Base-by-base conservation (phyloP, 2,113 vertebrate genomes). In the Pelmatolapia mariae region DNA sequence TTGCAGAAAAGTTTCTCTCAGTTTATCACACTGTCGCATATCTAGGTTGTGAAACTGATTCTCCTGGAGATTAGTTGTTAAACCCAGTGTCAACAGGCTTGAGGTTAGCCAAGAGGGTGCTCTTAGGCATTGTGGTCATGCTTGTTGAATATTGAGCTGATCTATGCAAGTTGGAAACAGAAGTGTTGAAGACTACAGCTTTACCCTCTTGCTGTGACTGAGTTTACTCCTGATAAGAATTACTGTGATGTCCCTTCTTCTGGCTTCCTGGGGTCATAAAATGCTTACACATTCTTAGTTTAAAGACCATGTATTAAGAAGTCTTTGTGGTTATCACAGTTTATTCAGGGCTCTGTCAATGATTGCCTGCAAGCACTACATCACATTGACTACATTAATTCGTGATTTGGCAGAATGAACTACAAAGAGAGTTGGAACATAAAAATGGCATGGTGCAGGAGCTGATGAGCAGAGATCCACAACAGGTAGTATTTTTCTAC, bases 381-480 rank as follows among this genome's bases (percentile, higher is more conserved):
- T 68, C 63, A 22, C 4, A 38, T 68, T 22, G 11, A 68, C 38
- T 68, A 22, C 33, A 68, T 22, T 22, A 24, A 31, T 82, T 47
- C 0, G 0, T 45, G 29, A 19, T 84, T 63, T 81, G 57, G 10
- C 89, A 97, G 98, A 96, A 93, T 92, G 97, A 97, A 87, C 89
- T 98, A 86, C 97, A 98, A 91, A 90, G 95, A 89, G 97, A 98
- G 90, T 89, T 98, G 85, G 97, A 98, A 80, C 97, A 97, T 90
- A 98, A 96, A 91, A 97, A 96, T 50, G 95, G 94, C 26, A 87
- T 97, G 53, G 87, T 98, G 85, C 96, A 98, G 91, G 97, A 97
- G 87, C 95, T 98, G 61, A 96, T 97, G 95, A 97, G 95, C 80
- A 96, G 95, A 89, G 97, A 97, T n/a, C 91, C 95, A 18, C 96